Percentiles rank a stretch among this genome's conserved stretches.
Evolutionary conservation across 2,113 vertebrate species (phyloP).

Genomic region (Bos taurus): ARS-UCD2.0 NC_037337.1:49509501-49510000

Average conservation of each 20-base stretch:
- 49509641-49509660: neutral
- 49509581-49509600: neutral
- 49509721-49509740: constrained; percentile 27
- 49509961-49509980: neutral
- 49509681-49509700: neutral
- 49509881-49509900: neutral
- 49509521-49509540: neutral
- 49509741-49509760: constrained; percentile 28
- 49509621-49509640: neutral
- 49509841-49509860: neutral
- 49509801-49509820: constrained; percentile 11
- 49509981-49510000: neutral
- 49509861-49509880: neutral
- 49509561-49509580: neutral
- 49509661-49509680: constrained; percentile 6
- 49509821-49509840: neutral
- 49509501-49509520: neutral
- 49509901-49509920: neutral
- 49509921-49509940: constrained; percentile 26
- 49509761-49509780: constrained; percentile 4
- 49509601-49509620: neutral
- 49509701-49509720: neutral
- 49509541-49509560: neutral
- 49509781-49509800: constrained; percentile 22
- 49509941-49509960: neutral